Evolutionary conservation across 2,888 invertebrate genomes (phyloP).

Genomic region (Zaprionus bogoriensis): DNA sequence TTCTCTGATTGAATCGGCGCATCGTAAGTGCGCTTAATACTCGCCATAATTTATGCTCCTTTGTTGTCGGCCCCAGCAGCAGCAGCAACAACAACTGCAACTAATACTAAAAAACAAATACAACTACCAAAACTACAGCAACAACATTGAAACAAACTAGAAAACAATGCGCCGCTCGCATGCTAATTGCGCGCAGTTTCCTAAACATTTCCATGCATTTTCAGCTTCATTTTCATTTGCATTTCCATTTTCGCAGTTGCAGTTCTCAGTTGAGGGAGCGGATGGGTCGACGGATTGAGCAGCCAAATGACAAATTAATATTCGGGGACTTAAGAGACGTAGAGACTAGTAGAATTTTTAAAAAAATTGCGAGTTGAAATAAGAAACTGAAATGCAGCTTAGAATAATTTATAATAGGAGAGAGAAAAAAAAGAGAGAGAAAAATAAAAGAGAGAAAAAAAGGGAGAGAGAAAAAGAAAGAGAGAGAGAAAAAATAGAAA

Average conservation of each 20-base stretch:
- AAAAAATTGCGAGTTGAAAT: not conserved
- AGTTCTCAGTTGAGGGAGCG: not conserved
- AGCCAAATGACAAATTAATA: slow-evolving; percentile 30
- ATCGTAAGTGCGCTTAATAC: slow-evolving; percentile 55
- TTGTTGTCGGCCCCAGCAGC: slow-evolving; percentile 33
- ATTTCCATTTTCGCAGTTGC: not conserved
- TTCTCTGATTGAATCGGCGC: slow-evolving; percentile 38
- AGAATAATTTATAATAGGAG: too few relatives aligned
- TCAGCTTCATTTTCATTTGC: slow-evolving; percentile 9
- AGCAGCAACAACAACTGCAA: too few relatives aligned
- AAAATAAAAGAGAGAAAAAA: too few relatives aligned
- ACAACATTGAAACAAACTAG: too few relatives aligned
- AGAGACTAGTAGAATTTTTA: not conserved
- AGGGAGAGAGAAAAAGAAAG: too few relatives aligned
- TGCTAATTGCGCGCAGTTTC: slow-evolving; percentile 64
- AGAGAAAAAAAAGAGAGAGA: too few relatives aligned
- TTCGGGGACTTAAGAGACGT: not conserved
- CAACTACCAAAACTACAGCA: too few relatives aligned
- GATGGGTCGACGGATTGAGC: not conserved
- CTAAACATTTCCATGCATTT: slow-evolving; percentile 41
- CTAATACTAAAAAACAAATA: too few relatives aligned
- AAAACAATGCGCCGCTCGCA: slow-evolving; percentile 33
- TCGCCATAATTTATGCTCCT: slow-evolving; percentile 63
- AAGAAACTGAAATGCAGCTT: too few relatives aligned
- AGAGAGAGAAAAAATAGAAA: too few relatives aligned